Conservation (phyloP, 2,888 invertebrate genomes). For the Heliconius aoede region DNA sequence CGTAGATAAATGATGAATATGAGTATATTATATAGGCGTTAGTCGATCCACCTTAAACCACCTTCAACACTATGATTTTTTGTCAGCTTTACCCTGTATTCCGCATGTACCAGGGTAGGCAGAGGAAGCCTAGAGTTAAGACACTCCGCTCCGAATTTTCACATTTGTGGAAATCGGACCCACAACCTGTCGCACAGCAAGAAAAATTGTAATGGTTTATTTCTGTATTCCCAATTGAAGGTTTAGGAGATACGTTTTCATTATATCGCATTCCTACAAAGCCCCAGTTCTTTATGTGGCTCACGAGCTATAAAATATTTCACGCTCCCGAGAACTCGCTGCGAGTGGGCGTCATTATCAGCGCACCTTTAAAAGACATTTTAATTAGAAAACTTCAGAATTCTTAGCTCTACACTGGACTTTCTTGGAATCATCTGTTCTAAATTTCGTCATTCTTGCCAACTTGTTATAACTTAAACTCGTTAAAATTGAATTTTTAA, state of each 20-base stretch:
- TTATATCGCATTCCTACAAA: constrained; percentile 4
- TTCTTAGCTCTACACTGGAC: constrained; percentile 45
- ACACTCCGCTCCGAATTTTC: too few relatives aligned
- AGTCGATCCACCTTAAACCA: too few relatives aligned
- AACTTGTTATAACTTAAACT: constrained; percentile 8
- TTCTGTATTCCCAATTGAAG: constrained; percentile 3
- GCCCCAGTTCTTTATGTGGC: background rate
- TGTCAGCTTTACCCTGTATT: too few relatives aligned
- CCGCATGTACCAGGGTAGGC: too few relatives aligned
- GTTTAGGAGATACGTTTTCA: background rate
- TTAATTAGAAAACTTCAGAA: constrained; percentile 60
- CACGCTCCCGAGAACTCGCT: constrained; percentile 21
- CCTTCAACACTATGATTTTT: too few relatives aligned
- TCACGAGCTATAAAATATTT: constrained; percentile 42
- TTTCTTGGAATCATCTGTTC: constrained; percentile 44
- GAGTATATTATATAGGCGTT: too few relatives aligned
- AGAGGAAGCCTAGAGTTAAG: too few relatives aligned
- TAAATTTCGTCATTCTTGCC: constrained; percentile 32
- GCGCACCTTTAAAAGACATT: constrained; percentile 62
- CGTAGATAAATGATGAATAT: too few relatives aligned
- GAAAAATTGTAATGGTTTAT: background rate
- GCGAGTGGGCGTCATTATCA: constrained; percentile 59
- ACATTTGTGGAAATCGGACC: too few relatives aligned
- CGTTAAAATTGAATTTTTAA: constrained; percentile 24
- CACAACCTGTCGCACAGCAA: background rate